Evolutionary conservation across 2,888 invertebrate genomes (phyloP).

Genomic region (Aleiodes testaceus): DNA sequence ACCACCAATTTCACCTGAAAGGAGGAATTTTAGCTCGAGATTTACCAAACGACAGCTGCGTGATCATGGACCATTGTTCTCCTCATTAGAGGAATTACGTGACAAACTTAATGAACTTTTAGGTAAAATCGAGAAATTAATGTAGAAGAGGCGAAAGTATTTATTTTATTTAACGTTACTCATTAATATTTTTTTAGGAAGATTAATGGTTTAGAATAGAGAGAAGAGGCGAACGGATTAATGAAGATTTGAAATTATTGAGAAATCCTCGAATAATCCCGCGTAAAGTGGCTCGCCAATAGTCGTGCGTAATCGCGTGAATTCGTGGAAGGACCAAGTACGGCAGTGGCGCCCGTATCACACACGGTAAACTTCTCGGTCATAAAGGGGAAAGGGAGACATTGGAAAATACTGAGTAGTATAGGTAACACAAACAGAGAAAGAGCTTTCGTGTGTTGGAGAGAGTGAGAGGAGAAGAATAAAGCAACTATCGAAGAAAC

Average conservation of each 20-base stretch:
- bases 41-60: constrained; percentile 48
- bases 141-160: background rate
- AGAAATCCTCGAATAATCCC: background rate
- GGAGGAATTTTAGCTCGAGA: constrained; percentile 44
- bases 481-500: constrained; percentile 19
- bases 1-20: constrained; percentile 45
- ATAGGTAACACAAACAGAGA: background rate
- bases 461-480: constrained; percentile 9
- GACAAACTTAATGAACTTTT: constrained; percentile 68
- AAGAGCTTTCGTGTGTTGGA: background rate
- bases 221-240: too few species aligned
- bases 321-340: constrained; percentile 2
- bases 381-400: background rate
- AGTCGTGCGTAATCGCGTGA: background rate
- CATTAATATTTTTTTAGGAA: too few species aligned
- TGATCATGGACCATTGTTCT: constrained; percentile 63
- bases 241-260: too few species aligned
- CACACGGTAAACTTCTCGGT: background rate
- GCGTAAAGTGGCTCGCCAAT: constrained; percentile 1
- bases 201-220: too few species aligned
- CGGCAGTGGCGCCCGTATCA: constrained; percentile 18
- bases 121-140: constrained; percentile 58
- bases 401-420: background rate
- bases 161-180: too few species aligned
- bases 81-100: constrained; percentile 68